Evolutionary conservation across 1,140 invertebrate genomes (phyloP).

Genomic region (Pogonognathellus flavescens): DNA sequence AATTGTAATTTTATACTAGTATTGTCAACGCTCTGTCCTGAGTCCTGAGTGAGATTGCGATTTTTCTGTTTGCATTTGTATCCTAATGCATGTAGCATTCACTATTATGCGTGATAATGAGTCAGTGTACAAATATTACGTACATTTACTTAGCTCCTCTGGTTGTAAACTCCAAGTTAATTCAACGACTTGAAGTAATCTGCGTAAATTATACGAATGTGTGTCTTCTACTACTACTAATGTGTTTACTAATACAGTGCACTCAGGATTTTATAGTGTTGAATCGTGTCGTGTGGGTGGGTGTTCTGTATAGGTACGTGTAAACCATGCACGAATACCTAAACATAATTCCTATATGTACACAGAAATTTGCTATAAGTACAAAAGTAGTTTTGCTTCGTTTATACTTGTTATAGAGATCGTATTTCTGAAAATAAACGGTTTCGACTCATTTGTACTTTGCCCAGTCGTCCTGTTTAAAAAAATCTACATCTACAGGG

Average conservation of each 20-base stretch:
- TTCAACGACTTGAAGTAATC: no score
- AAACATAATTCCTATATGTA: no score
- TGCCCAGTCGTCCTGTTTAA: no score
- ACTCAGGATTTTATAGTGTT: neutral
- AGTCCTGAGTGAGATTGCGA: no score
- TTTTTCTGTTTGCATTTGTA: no score
- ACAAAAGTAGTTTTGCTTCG: neutral
- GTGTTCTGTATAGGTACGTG: neutral
- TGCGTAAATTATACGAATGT: neutral
- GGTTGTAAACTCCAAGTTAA: no score
- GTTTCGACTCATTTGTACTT: conserved; percentile 42
- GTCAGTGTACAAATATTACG: no score
- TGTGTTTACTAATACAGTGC: neutral
- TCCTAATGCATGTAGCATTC: no score
- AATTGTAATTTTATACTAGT: conserved; percentile 26
- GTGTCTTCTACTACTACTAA: neutral
- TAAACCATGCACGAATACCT: no score
- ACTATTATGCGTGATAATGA: no score
- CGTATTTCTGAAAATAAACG: conserved; percentile 59
- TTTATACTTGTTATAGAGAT: conserved; percentile 3
- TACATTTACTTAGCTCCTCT: no score
- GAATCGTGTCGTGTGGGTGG: neutral
- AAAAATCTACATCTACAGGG: conserved; percentile 19
- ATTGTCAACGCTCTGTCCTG: neutral
- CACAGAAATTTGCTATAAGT: neutral